Conservation (phyloP, 2,888 invertebrate species). For the Dolomedes plantarius region DNA sequence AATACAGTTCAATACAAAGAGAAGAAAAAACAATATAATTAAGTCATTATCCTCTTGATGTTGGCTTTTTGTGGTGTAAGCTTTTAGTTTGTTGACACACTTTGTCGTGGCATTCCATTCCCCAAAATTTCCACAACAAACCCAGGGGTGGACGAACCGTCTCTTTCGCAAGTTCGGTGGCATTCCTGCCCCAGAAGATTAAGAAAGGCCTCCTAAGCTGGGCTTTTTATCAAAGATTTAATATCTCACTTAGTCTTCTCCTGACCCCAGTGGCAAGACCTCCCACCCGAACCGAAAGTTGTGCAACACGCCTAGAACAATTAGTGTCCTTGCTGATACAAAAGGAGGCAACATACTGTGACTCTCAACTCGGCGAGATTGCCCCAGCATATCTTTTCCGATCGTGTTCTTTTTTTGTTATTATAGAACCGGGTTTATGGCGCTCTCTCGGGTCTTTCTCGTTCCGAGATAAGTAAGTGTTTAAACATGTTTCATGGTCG, state of each 20-base stretch:
- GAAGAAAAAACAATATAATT: too few relatives aligned
- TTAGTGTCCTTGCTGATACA: constrained; percentile 7
- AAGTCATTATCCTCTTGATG: too few relatives aligned
- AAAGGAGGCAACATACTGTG: not conserved
- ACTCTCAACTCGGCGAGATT: not conserved
- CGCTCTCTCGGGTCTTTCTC: too few relatives aligned
- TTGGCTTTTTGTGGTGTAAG: too few relatives aligned
- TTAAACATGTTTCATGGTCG: too few relatives aligned
- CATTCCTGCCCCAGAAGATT: not conserved
- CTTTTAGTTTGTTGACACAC: too few relatives aligned
- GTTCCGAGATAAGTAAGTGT: too few relatives aligned
- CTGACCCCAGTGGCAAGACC: constrained; percentile 35
- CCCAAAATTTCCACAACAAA: too few relatives aligned
- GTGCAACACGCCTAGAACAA: not conserved
- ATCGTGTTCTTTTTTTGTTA: not conserved
- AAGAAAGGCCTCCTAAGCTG: constrained; percentile 12
- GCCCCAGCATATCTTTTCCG: not conserved
- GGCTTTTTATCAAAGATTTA: constrained; percentile 52
- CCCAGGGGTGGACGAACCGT: not conserved
- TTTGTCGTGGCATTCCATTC: too few relatives aligned
- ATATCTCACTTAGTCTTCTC: constrained; percentile 38
- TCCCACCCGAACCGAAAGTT: constrained; percentile 23
- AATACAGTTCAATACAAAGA: too few relatives aligned
- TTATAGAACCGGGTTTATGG: too few relatives aligned
- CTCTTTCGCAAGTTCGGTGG: not conserved